Conservation (phyloP, 2,797 vertebrate species). For the Schizopygopsis pylzovi region DNA sequence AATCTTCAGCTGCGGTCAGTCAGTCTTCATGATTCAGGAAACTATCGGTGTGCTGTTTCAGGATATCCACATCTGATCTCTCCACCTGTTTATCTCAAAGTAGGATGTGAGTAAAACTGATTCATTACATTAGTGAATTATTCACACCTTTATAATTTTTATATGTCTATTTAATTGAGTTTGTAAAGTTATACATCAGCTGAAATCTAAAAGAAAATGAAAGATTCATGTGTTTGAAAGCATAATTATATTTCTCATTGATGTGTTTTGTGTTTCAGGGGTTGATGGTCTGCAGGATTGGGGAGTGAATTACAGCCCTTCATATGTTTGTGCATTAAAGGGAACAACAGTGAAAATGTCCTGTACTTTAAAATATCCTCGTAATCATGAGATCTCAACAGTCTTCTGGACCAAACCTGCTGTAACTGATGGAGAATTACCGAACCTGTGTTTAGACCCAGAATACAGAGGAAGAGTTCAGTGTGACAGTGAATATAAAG, state of each 20-base stretch:
- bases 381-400: fast-evolving
- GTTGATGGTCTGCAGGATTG: neutral
- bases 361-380: slow-evolving; percentile 30
- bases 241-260: neutral
- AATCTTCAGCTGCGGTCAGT: too few species aligned
- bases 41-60: too few species aligned
- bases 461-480: too few species aligned
- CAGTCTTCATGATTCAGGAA: too few species aligned
- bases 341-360: slow-evolving; percentile 47
- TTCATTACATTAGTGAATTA: neutral
- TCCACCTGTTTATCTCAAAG: too few species aligned
- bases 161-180: neutral
- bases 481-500: too few species aligned
- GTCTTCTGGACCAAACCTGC: slow-evolving; percentile 21
- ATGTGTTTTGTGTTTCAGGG: slow-evolving; percentile 8
- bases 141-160: too few species aligned
- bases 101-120: neutral
- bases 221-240: neutral
- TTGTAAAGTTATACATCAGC: too few species aligned
- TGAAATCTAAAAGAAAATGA: neutral
- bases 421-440: fast-evolving
- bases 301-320: slow-evolving; percentile 22
- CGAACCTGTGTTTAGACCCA: neutral
- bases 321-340: slow-evolving; percentile 33
- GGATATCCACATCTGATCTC: too few species aligned